A percentile compares a stretch with the other conserved stretches of the same genome.
Conservation (phyloP, 1,140 invertebrate genomes). For the Euschistus heros region DNA sequence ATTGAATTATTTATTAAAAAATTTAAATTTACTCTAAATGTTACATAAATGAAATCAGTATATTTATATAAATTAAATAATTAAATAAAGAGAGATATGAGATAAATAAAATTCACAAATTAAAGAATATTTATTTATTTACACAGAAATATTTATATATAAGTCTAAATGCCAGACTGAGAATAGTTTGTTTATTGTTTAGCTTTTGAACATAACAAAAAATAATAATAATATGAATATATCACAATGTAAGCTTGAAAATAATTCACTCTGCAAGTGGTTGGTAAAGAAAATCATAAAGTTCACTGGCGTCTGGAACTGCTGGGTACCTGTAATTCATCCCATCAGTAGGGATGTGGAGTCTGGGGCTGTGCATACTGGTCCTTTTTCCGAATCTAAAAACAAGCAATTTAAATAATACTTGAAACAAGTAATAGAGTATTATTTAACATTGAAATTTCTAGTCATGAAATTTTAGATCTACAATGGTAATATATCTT, state of each 20-base stretch:
- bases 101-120: too few relatives aligned
- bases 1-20: too few relatives aligned
- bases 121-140: too few relatives aligned
- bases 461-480: not conserved
- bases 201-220: too few relatives aligned
- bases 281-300: conserved; percentile 21
- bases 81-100: too few relatives aligned
- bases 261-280: conserved; percentile 17
- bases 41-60: too few relatives aligned
- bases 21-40: too few relatives aligned
- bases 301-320: conserved; percentile 13
- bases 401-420: not conserved
- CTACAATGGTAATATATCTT: too few relatives aligned
- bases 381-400: conserved; percentile 21
- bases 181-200: too few relatives aligned
- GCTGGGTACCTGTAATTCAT: conserved; percentile 16
- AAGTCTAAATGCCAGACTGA: too few relatives aligned
- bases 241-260: not conserved
- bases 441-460: not conserved
- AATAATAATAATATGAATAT: not conserved
- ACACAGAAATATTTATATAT: too few relatives aligned
- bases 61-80: too few relatives aligned
- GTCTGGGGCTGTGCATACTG: not conserved
- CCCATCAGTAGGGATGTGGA: conserved; percentile 17
- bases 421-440: not conserved